phyloP scores from a whole-genome alignment of 2,797 vertebrate genomes.

The Sebastes flavidus region DNA sequence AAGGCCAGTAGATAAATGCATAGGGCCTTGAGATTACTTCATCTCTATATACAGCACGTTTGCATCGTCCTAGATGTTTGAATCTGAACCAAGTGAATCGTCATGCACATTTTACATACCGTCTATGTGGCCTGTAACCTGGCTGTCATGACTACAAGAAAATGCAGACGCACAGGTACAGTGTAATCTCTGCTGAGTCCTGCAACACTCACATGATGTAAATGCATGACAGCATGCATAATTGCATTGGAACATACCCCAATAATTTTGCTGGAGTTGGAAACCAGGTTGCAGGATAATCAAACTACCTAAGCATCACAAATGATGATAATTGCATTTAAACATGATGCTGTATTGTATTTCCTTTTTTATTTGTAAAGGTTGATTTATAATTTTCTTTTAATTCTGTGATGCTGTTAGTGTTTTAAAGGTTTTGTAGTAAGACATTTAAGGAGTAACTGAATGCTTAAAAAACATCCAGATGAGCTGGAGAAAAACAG shows the following conservation, averaged over 20 bases:
- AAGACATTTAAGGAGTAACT: neutral
- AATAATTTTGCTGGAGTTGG: slow-evolving; percentile 51
- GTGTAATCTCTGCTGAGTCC: slow-evolving; percentile 46
- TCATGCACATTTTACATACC: neutral
- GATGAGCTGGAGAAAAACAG: neutral
- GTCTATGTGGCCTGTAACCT: neutral
- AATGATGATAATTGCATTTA: neutral
- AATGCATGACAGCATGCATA: slow-evolving; percentile 69
- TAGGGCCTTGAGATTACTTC: slow-evolving; percentile 20
- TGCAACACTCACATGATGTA: slow-evolving; percentile 49
- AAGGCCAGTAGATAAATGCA: slow-evolving; percentile 34
- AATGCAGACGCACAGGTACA: slow-evolving; percentile 49
- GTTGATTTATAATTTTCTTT: neutral
- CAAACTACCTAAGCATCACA: slow-evolving; percentile 6
- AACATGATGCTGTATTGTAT: neutral
- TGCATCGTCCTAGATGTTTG: slow-evolving; percentile 23
- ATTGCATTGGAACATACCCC: slow-evolving; percentile 70
- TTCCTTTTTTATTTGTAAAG: neutral
- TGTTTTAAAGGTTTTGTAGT: neutral
- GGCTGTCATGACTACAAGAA: slow-evolving; percentile 7
- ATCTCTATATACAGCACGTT: neutral
- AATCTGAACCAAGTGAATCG: slow-evolving; percentile 9
- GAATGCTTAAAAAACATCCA: neutral
- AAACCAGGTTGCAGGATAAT: slow-evolving; percentile 43
- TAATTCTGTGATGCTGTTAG: neutral